Conservation (phyloP, 2,797 vertebrate genomes). For the Discoglossus pictus region DNA sequence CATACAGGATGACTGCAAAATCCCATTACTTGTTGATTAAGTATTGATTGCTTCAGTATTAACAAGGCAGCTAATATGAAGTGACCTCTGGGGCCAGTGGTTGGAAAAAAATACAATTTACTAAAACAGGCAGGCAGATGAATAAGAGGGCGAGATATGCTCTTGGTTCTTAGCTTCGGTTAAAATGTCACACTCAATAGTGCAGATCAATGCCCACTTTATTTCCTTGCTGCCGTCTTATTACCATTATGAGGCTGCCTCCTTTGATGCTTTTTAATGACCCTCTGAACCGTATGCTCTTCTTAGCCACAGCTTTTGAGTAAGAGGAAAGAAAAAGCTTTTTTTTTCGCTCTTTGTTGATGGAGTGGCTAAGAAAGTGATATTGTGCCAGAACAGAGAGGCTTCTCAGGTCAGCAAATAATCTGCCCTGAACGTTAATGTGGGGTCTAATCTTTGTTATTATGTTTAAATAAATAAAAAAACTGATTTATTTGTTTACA, state of each 20-base stretch:
- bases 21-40: constrained; percentile 99
- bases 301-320: constrained; percentile 76
- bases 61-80: constrained; percentile 99
- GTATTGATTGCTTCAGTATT: constrained; percentile 99
- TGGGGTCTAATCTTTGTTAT: no score
- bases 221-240: constrained; percentile 89
- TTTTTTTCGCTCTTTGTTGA: constrained; percentile 69
- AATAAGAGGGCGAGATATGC: constrained; percentile 79
- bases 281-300: constrained; percentile 79
- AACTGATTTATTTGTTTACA: no score
- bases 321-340: constrained; percentile 73
- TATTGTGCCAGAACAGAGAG: constrained; percentile 69
- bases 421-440: not conserved
- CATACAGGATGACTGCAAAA: constrained; percentile 98
- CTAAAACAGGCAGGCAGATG: constrained; percentile 84
- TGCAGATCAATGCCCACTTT: constrained; percentile 95
- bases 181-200: constrained; percentile 95
- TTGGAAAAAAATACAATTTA: constrained; percentile 78
- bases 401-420: constrained; percentile 66
- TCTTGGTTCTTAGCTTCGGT: constrained; percentile 89
- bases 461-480: no score
- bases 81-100: constrained; percentile 95
- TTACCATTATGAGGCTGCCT: constrained; percentile 85
- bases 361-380: constrained; percentile 66
- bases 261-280: constrained; percentile 84